These are phyloP conservation scores for Piprites chloris DNA, from an alignment of 2,113 vertebrate genomes.

Conservation along the genomic window DNA sequence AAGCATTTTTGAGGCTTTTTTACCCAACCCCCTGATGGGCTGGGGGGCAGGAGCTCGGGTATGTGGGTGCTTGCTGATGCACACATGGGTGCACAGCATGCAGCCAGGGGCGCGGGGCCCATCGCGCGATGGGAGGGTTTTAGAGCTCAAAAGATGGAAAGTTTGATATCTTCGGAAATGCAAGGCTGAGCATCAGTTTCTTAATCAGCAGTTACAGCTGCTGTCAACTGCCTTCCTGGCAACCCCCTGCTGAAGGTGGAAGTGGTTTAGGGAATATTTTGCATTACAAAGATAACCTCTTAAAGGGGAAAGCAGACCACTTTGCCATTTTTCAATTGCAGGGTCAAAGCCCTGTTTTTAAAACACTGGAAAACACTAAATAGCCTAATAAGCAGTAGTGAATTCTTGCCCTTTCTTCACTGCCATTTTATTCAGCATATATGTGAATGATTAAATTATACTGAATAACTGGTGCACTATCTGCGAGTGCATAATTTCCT, in stretches of 20 bases:
- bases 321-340: neutral
- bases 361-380: neutral
- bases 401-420: neutral
- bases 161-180: neutral
- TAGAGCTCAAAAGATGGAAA: neutral
- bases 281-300: slow-evolving; percentile 57
- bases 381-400: neutral
- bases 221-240: slow-evolving; percentile 68
- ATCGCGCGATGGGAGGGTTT: neutral
- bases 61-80: neutral
- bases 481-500: neutral
- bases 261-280: slow-evolving; percentile 61
- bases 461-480: neutral
- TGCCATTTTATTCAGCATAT: neutral
- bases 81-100: accelerated
- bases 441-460: neutral
- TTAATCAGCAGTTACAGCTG: slow-evolving; percentile 73
- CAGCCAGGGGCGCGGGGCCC: accelerated
- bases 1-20: neutral
- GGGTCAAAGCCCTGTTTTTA: neutral
- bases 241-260: slow-evolving; percentile 70
- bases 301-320: neutral
- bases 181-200: slow-evolving; percentile 59
- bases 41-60: neutral
- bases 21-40: neutral